Base-by-base conservation (phyloP, 2,113 vertebrate species). In the Brachyistius frenatus region DNA sequence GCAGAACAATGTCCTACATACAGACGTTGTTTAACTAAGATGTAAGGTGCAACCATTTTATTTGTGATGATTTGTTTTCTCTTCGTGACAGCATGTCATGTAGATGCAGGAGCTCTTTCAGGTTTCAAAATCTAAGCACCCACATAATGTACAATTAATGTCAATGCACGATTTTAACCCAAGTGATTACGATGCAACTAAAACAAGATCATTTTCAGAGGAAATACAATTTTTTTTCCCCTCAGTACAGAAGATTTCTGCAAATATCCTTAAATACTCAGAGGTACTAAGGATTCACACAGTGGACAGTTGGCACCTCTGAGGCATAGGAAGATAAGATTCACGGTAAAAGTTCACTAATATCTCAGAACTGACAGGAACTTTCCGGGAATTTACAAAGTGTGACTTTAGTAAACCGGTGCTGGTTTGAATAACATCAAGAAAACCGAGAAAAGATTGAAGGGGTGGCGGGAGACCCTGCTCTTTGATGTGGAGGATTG, bases 401-500 rank as follows among this genome's bases (percentile, higher is more conserved):
- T 86, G 79, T 78, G 88, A 90, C 88, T 93, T 92, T 83, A 85
- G 84, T 92, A 92, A 93, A 93, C 87, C 86, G 85, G 73, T 62
- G 73, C 86, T 75, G 88, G 87, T 86, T 88, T 92, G 90, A 92
- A 92, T 92, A 93, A 92, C 86, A 92, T 84, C 73, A 83, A 89
- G 88, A 91, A 90, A 82, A 73, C 88, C 55, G 73, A 71, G 78
- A 85, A 76, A 80, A 80, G 86, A 88, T 73, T 64, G 76, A 39
- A 76, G 50, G 57, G 66, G 49, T 70, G 60, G 10, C 46, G 55
- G 82, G 66, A 39, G 46, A 63, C 47, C 60, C 81, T 75, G 50
- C 62, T 84, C 94, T 95, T 95, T 95, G 93, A 94, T 94, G 93
- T 94, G 61, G 80, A 85, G 92, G 90, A 93, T 91, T 92, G 92